phyloP scores from a whole-genome alignment of 2,113 vertebrate species.

The Brachionichthys hirsutus region DNA sequence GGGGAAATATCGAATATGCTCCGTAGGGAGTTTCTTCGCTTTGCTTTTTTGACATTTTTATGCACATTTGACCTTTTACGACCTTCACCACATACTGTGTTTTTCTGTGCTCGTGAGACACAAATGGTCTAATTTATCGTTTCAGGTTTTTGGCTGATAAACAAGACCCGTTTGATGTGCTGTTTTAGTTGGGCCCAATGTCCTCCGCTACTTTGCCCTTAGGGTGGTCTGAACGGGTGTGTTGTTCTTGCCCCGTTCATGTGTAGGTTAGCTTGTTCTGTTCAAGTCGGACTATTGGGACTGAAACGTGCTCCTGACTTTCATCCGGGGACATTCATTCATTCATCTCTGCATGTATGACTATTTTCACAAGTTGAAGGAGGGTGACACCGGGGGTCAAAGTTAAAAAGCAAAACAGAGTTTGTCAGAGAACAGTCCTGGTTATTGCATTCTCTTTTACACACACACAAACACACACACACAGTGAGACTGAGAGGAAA shows the following conservation, averaged over 20 bases:
- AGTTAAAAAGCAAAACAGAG: constrained; percentile 36
- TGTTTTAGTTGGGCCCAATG: constrained; percentile 28
- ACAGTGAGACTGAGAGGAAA: constrained; percentile 10
- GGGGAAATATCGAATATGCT: too few relatives aligned
- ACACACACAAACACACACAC: constrained; percentile 1
- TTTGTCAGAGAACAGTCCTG: constrained; percentile 14
- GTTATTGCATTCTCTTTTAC: constrained; percentile 10
- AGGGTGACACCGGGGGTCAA: neutral
- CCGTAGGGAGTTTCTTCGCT: too few relatives aligned
- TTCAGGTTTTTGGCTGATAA: constrained; percentile 5
- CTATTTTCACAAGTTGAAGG: constrained; percentile 1
- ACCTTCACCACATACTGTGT: too few relatives aligned
- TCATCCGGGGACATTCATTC: constrained; percentile 32
- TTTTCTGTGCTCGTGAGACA: too few relatives aligned
- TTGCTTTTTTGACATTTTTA: too few relatives aligned
- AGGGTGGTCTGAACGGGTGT: constrained; percentile 8
- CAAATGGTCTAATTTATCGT: neutral
- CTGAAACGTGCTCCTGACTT: constrained; percentile 58
- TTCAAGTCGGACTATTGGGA: constrained; percentile 24
- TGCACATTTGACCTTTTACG: too few relatives aligned
- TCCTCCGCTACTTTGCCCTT: constrained; percentile 27
- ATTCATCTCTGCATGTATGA: constrained; percentile 21
- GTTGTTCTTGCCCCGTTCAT: constrained; percentile 40
- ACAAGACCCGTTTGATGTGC: constrained; percentile 4
- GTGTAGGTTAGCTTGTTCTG: constrained; percentile 32